These are phyloP conservation scores for Otolemur crassicaudatus DNA, from an alignment of 2,797 vertebrate species.

Conservation along the genomic window DNA sequence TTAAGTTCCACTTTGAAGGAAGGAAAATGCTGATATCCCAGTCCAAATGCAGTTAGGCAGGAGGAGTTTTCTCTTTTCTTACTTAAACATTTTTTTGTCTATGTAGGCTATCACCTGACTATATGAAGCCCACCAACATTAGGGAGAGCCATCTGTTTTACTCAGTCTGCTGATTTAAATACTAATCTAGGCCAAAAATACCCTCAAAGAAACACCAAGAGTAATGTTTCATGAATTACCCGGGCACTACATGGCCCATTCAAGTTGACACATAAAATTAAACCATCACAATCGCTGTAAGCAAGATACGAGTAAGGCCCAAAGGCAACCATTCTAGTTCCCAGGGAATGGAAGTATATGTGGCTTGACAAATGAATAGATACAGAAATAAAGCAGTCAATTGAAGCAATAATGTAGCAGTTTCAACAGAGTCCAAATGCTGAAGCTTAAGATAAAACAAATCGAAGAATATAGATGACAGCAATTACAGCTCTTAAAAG, in stretches of 20 bases:
- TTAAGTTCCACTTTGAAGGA: background rate
- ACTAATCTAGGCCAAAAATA: background rate
- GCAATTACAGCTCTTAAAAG: background rate
- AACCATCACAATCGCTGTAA: background rate
- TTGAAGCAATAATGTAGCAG: background rate
- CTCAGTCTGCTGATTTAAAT: background rate
- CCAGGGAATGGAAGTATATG: background rate
- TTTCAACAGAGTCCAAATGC: background rate
- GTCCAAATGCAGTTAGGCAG: background rate
- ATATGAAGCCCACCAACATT: background rate
- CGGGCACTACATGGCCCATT: background rate
- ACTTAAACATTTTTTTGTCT: background rate
- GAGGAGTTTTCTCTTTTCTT: background rate
- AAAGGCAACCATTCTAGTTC: background rate
- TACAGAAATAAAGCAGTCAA: background rate
- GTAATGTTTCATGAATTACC: background rate
- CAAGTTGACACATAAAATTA: background rate
- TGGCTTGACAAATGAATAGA: background rate
- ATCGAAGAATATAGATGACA: background rate
- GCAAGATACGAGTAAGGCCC: background rate
- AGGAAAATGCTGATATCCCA: background rate
- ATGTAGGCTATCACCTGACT: background rate
- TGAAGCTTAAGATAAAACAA: background rate
- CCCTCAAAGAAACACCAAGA: background rate
- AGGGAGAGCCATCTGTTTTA: background rate